phyloP scores from a whole-genome alignment of 2,888 invertebrate genomes.

The Drosophila sordidapex region DNA sequence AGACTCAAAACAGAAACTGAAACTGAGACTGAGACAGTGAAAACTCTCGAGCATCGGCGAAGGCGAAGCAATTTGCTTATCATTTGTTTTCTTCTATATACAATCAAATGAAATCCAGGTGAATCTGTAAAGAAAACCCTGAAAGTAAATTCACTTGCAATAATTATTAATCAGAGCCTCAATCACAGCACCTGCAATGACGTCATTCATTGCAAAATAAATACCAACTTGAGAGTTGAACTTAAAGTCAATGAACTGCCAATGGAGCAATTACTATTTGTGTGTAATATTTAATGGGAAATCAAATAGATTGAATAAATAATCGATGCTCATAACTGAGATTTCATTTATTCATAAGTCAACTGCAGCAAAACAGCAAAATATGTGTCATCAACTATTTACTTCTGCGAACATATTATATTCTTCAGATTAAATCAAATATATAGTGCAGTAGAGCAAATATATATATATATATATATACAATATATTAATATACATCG shows the following conservation, averaged over 20 bases:
- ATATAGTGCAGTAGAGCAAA: neutral
- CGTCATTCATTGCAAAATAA: neutral
- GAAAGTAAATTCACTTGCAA: neutral
- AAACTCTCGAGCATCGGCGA: neutral
- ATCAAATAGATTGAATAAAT: neutral
- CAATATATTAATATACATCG: fast-evolving
- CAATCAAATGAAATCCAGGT: neutral
- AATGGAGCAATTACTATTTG: neutral
- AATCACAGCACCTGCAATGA: neutral
- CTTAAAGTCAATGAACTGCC: neutral
- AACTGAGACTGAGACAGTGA: constrained; percentile 4
- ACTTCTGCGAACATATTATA: neutral
- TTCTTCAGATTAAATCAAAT: neutral
- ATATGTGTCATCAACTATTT: neutral
- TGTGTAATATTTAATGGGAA: neutral
- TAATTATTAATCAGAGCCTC: neutral
- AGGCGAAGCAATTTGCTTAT: constrained; percentile 19
- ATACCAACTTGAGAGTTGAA: neutral
- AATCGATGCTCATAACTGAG: neutral
- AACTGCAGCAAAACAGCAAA: neutral
- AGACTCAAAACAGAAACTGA: neutral
- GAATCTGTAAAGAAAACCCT: neutral
- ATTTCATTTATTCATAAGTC: neutral
- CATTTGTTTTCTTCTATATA: neutral
- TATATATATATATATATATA: too few relatives aligned